Percentiles rank a stretch among this genome's conserved stretches.
These are phyloP conservation scores for Varanus komodoensis DNA, from an alignment of 2,113 vertebrate species.

Conservation along the genomic window DNA sequence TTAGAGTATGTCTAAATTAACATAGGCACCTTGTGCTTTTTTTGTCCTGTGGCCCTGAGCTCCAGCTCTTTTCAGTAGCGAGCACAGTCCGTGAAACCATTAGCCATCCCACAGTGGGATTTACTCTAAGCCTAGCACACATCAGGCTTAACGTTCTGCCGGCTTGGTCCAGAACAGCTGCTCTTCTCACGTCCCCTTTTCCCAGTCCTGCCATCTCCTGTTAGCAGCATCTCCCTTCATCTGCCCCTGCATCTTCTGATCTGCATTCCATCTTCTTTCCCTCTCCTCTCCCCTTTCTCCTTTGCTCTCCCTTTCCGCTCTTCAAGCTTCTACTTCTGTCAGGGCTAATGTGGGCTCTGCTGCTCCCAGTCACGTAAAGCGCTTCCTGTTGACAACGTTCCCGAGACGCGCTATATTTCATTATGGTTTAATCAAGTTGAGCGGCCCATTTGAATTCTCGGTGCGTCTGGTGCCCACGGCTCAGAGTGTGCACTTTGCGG, in stretches of 20 bases:
- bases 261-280: not conserved
- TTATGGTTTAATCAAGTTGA: constrained; percentile 20
- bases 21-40: too few relatives aligned
- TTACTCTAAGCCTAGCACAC: not conserved
- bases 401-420: not conserved
- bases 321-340: not conserved
- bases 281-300: not conserved
- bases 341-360: not conserved
- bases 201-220: not conserved
- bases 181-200: not conserved
- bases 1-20: too few relatives aligned
- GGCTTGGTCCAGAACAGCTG: not conserved
- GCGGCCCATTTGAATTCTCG: not conserved
- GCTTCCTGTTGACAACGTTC: not conserved
- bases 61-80: too few relatives aligned
- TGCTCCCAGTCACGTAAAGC: not conserved
- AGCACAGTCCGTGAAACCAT: too few relatives aligned
- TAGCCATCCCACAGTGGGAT: not conserved
- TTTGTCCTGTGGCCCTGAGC: too few relatives aligned
- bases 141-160: not conserved
- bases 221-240: not conserved
- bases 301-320: not conserved
- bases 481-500: constrained; percentile 6
- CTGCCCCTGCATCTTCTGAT: not conserved
- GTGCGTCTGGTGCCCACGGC: not conserved